Evolutionary conservation across 1,140 invertebrate genomes (phyloP).

Genomic region (Bacillus rossius): DNA sequence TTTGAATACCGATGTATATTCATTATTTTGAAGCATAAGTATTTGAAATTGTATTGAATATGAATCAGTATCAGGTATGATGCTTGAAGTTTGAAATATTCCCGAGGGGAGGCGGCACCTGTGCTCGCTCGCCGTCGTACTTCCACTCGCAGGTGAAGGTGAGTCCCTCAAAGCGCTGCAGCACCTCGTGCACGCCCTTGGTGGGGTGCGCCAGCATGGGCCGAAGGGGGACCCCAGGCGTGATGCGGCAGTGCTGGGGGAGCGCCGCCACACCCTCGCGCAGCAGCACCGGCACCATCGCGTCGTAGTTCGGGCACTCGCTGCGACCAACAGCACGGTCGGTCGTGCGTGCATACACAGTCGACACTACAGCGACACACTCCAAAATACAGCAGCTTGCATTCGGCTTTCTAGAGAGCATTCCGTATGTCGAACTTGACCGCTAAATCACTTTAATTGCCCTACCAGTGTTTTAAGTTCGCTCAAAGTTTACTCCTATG

Average conservation of each 20-base stretch:
- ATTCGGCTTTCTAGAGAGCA: neutral
- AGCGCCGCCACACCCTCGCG: constrained; percentile 74
- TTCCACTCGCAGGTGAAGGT: constrained; percentile 99
- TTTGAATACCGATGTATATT: too few relatives aligned
- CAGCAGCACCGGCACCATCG: constrained; percentile 76
- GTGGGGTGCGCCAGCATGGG: constrained; percentile 99
- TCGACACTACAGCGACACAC: neutral
- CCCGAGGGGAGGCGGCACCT: constrained; percentile 65
- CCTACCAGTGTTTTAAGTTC: too few relatives aligned
- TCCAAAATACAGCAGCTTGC: neutral
- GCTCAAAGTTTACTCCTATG: too few relatives aligned
- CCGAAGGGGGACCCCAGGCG: constrained; percentile 91
- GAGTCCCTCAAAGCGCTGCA: constrained; percentile 84
- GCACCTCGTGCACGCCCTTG: constrained; percentile 85
- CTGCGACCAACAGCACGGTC: constrained; percentile 44
- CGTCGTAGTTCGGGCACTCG: constrained; percentile 95
- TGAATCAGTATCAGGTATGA: too few relatives aligned
- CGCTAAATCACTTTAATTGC: too few relatives aligned
- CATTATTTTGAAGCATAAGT: too few relatives aligned
- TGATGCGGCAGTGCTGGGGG: constrained; percentile 78
- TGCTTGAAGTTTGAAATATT: too few relatives aligned
- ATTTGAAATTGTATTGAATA: too few relatives aligned
- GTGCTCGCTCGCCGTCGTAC: constrained; percentile 98
- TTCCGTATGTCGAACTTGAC: too few relatives aligned
- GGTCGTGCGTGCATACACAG: neutral